These are phyloP conservation scores for Eupithecia subfuscata DNA, from an alignment of 2,888 invertebrate species.

Conservation along the genomic window DNA sequence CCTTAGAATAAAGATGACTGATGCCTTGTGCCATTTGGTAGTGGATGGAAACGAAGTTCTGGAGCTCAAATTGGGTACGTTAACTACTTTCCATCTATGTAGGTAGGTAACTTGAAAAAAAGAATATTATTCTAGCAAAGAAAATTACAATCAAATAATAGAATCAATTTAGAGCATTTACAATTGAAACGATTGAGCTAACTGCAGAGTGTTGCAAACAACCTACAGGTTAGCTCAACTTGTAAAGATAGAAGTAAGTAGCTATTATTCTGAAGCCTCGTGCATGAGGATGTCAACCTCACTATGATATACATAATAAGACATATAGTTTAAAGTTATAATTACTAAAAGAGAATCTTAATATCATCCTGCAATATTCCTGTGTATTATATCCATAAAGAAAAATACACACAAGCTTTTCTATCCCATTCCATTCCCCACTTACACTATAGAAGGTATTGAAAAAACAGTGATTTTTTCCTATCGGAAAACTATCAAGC, in stretches of 20 bases:
- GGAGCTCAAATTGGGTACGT: conserved; percentile 62
- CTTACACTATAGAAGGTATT: not conserved
- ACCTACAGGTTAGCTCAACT: no score
- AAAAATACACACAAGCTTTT: not conserved
- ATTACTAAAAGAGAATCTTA: not conserved
- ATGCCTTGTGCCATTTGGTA: conserved; percentile 78
- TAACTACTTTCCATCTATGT: not conserved
- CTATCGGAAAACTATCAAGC: not conserved
- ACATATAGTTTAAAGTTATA: no score
- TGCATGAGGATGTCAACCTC: no score
- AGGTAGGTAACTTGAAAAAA: not conserved
- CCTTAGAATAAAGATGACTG: conserved; percentile 66
- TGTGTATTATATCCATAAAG: not conserved
- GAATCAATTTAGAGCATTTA: no score
- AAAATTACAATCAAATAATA: no score
- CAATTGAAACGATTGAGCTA: no score
- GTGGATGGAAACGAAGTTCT: conserved; percentile 84
- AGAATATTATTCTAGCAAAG: no score
- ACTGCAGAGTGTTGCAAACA: no score
- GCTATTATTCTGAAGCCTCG: no score
- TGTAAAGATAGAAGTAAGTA: no score
- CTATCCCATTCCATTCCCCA: not conserved
- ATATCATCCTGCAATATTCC: not conserved
- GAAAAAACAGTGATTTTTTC: not conserved
- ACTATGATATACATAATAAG: no score